Evolutionary conservation across 2,113 vertebrate species (phyloP).

Genomic region (Leptobrachium ailaonicum): DNA sequence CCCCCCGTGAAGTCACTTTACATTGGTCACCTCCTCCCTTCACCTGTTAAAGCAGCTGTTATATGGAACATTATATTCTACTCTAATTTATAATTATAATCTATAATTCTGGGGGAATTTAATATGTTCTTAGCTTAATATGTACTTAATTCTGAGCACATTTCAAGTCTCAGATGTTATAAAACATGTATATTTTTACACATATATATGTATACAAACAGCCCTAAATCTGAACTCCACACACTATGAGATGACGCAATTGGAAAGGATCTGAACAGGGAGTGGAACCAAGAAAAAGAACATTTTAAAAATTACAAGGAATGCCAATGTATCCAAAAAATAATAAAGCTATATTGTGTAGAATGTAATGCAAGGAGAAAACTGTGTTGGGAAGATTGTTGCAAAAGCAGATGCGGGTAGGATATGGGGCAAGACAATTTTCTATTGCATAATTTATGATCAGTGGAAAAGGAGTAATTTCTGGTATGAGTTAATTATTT

Average conservation of each 20-base stretch:
- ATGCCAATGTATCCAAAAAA: not conserved
- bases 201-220: not conserved
- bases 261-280: not conserved
- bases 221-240: not conserved
- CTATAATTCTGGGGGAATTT: no score
- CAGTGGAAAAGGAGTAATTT: not conserved
- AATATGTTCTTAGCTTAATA: not conserved
- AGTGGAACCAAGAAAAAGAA: not conserved
- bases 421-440: not conserved
- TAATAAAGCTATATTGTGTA: not conserved
- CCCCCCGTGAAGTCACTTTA: not conserved
- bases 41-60: slow-evolving; percentile 2
- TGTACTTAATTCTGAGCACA: not conserved
- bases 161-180: not conserved
- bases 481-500: not conserved
- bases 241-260: not conserved
- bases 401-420: not conserved
- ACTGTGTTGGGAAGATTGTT: not conserved
- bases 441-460: no score
- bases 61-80: not conserved
- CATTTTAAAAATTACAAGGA: not conserved
- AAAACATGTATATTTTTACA: not conserved
- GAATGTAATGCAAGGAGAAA: not conserved
- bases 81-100: not conserved
- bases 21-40: not conserved